Conservation (phyloP, 30 jellyfish, hydroid and myxozoan species). For the Hydra vulgaris region DNA sequence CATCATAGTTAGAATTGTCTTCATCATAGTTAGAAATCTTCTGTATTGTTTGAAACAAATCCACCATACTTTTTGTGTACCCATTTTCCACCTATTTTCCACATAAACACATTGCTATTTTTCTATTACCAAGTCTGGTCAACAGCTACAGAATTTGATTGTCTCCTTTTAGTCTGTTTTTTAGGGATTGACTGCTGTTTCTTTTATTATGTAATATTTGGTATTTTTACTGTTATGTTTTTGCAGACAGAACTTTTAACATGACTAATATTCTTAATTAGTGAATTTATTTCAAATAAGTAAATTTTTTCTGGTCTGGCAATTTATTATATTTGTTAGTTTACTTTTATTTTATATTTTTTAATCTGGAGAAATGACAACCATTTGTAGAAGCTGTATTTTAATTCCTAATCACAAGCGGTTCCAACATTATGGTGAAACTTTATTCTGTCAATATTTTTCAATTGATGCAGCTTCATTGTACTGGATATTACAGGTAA, state of each 20-base stretch:
- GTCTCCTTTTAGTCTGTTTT: not conserved
- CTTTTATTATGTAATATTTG: not conserved
- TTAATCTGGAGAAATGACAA: not conserved
- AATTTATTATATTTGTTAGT: not conserved
- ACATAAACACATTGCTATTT: not conserved
- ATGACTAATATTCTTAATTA: not conserved
- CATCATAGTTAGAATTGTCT: not conserved
- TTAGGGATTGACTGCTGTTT: not conserved
- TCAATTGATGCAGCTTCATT: not conserved
- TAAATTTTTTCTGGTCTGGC: not conserved
- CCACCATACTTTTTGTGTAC: not conserved
- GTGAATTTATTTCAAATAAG: not conserved
- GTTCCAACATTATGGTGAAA: not conserved
- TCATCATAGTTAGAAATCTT: not conserved
- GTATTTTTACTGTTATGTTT: not conserved
- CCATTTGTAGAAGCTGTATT: not conserved
- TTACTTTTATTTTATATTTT: no score
- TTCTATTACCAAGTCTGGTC: not conserved
- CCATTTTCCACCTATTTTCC: not conserved
- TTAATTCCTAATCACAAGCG: not conserved
- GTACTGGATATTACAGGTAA: not conserved
- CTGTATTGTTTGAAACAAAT: not conserved
- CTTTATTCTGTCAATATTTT: not conserved
- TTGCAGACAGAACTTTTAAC: not conserved
- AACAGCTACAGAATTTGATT: not conserved